phyloP scores from a whole-genome alignment of 2,888 invertebrate genomes.

The Lithophane socia region DNA sequence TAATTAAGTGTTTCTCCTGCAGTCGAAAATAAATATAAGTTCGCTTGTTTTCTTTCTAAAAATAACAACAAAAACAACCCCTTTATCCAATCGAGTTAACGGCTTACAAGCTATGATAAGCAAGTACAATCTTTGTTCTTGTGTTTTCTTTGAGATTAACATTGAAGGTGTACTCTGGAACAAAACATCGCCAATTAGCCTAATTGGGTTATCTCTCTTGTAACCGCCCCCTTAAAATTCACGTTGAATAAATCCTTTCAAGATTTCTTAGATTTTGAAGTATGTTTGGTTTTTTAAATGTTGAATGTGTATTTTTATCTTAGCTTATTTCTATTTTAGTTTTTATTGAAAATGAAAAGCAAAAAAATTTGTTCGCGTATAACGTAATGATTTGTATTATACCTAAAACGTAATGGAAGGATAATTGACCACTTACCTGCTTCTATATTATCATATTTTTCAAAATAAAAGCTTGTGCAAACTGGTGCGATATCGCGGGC shows the following conservation, averaged over 20 bases:
- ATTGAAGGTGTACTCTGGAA: constrained; percentile 36
- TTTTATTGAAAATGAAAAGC: background rate
- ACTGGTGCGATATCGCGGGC: too few species aligned
- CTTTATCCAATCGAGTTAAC: constrained; percentile 32
- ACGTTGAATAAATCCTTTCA: constrained; percentile 37
- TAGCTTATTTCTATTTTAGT: background rate
- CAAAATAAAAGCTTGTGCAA: too few species aligned
- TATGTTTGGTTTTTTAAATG: constrained; percentile 1
- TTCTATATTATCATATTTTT: too few species aligned
- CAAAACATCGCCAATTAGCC: constrained; percentile 57
- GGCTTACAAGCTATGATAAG: constrained; percentile 41
- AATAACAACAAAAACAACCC: background rate
- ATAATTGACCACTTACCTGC: too few species aligned
- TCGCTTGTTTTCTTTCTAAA: background rate
- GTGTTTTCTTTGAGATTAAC: constrained; percentile 48
- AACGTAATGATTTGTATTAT: too few species aligned
- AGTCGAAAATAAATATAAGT: background rate
- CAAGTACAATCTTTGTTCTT: constrained; percentile 27
- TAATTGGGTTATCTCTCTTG: constrained; percentile 49
- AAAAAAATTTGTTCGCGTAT: background rate
- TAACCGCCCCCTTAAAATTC: constrained; percentile 35
- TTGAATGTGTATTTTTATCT: background rate
- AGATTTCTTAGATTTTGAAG: constrained; percentile 13
- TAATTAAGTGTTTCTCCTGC: background rate
- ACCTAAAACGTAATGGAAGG: too few species aligned